Evolutionary conservation across 1,140 invertebrate species (phyloP).

Genomic region (Probaryconus sp.): DNA sequence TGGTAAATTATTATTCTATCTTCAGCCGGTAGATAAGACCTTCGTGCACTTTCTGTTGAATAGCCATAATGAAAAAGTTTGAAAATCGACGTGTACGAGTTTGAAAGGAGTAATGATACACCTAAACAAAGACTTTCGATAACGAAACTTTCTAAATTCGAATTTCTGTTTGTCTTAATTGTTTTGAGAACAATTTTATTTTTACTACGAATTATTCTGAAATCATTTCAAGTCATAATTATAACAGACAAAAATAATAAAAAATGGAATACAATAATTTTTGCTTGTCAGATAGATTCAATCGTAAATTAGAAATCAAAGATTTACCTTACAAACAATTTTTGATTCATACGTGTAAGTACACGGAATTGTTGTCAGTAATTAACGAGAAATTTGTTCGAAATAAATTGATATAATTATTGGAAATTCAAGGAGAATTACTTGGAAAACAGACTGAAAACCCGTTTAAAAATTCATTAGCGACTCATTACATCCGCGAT

Average conservation of each 20-base stretch:
- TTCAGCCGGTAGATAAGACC: slow-evolving; percentile 28
- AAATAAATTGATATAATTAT: slow-evolving; percentile 14
- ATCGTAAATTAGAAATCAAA: too few species aligned
- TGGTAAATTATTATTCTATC: slow-evolving; percentile 46
- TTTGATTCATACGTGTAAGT: not conserved
- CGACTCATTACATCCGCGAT: not conserved
- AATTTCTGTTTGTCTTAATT: slow-evolving; percentile 1
- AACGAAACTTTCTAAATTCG: slow-evolving; percentile 13
- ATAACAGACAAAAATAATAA: too few species aligned
- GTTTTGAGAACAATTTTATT: slow-evolving; percentile 1
- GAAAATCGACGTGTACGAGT: slow-evolving; percentile 29
- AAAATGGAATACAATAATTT: too few species aligned
- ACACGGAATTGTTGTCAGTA: not conserved
- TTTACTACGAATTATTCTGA: too few species aligned
- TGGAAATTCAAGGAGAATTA: slow-evolving; percentile 8
- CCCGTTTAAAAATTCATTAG: not conserved
- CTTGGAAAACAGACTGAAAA: not conserved
- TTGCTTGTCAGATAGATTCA: too few species aligned
- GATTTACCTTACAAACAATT: too few species aligned
- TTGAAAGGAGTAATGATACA: slow-evolving; percentile 3
- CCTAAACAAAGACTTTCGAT: slow-evolving; percentile 31
- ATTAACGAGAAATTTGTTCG: not conserved
- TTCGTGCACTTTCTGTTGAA: slow-evolving; percentile 38
- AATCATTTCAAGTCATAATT: too few species aligned
- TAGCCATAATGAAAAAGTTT: slow-evolving; percentile 45